Base-by-base conservation (phyloP, 1,140 invertebrate genomes). In the Mamestra configurata region DNA sequence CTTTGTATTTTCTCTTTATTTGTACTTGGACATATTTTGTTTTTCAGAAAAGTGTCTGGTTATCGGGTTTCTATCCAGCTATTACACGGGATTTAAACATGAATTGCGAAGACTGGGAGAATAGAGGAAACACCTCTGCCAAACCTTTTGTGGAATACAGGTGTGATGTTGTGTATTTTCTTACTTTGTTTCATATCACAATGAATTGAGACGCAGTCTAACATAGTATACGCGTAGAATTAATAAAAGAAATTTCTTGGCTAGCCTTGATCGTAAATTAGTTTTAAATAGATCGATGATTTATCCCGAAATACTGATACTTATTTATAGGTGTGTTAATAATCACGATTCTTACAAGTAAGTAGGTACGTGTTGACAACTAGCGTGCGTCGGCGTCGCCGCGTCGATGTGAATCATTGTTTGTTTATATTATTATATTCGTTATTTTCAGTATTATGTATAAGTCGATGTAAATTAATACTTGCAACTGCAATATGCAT, bases 191-290 rank as follows among this genome's bases (percentile, higher is more conserved):
- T 59, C 20, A 1, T 27, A 57, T 57, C n/a, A n/a, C n/a, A n/a
- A n/a, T n/a, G n/a, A n/a, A n/a, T n/a, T n/a, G n/a, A n/a, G n/a
- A n/a, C n/a, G n/a, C n/a, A n/a, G n/a, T n/a, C n/a, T n/a, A n/a
- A n/a, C n/a, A n/a, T n/a, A n/a, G n/a, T n/a, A n/a, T n/a, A n/a
- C n/a, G n/a, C n/a, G n/a, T n/a, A n/a, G n/a, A n/a, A n/a, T n/a
- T n/a, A n/a, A n/a, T n/a, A n/a, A n/a, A n/a, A n/a, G n/a, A n/a
- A 57, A 27, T 57, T 57, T 57, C 53, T 57, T 57, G 53, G 53
- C 53, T 13, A 24, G 4, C 53, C 13, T 7, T 11, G 10, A 24
- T 13, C 22, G 53, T 10, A 24, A 3, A 57, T 27, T 10, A 57
- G 13, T 13, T 57, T 27, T 57, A 57, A 57, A 27, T 57, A 57